Evolutionary conservation across 1,140 invertebrate species (phyloP).

Genomic region (Ceratina australensis): DNA sequence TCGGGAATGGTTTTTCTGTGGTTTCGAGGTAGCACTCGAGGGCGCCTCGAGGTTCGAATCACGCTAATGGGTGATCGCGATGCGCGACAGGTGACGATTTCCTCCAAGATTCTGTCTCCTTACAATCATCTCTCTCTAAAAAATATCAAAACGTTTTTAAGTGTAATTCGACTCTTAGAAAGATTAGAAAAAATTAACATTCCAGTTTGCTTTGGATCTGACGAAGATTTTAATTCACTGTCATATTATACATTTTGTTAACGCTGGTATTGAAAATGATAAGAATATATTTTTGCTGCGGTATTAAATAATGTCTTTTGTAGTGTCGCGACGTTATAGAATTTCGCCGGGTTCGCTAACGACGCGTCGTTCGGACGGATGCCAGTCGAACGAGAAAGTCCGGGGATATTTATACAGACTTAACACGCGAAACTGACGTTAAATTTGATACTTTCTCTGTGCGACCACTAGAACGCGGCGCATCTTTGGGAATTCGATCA

Average conservation of each 20-base stretch:
- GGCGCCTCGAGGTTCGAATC: slow-evolving; percentile 13
- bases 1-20: slow-evolving; percentile 20
- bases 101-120: background rate
- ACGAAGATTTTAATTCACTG: too few species aligned
- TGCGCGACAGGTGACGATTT: slow-evolving; percentile 29
- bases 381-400: slow-evolving; percentile 37
- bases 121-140: background rate
- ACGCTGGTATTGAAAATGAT: too few species aligned
- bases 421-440: slow-evolving; percentile 39
- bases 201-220: too few species aligned
- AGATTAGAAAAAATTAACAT: background rate
- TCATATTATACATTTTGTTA: too few species aligned
- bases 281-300: too few species aligned
- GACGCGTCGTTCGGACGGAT: slow-evolving; percentile 22
- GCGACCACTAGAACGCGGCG: too few species aligned
- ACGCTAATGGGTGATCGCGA: slow-evolving; percentile 39
- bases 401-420: slow-evolving; percentile 38
- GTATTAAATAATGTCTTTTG: too few species aligned
- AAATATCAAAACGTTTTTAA: too few species aligned
- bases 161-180: background rate
- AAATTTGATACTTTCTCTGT: slow-evolving; percentile 37
- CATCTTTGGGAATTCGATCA: too few species aligned
- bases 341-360: slow-evolving; percentile 32
- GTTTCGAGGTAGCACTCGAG: slow-evolving; percentile 16
- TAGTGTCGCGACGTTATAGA: slow-evolving; percentile 3